Percentiles rank a stretch among this genome's conserved stretches.
Evolutionary conservation across 2,888 invertebrate genomes (phyloP).

Genomic region (Proisotoma minuta): DNA sequence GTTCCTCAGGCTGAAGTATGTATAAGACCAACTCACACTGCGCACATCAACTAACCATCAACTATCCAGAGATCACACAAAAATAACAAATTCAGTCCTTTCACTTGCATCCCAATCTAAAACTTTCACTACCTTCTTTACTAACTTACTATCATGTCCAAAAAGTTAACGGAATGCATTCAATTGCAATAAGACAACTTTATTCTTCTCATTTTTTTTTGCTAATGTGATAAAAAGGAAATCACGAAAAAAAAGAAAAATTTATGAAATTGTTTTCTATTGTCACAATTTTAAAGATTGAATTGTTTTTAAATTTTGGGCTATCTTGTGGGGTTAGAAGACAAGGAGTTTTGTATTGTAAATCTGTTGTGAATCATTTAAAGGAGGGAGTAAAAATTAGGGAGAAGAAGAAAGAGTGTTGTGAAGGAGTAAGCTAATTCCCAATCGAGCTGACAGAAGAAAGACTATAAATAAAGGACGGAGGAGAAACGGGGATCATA

Average conservation of each 20-base stretch:
- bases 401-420: neutral
- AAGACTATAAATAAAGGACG: conserved; percentile 10
- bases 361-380: neutral
- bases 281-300: neutral
- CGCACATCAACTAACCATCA: neutral
- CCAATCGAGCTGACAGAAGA: conserved; percentile 12
- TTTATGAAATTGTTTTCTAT: neutral
- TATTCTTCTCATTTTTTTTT: neutral
- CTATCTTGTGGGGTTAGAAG: too few species aligned
- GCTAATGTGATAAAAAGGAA: neutral
- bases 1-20: conserved; percentile 5
- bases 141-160: too few species aligned
- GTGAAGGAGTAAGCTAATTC: conserved; percentile 7
- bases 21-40: neutral
- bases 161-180: neutral
- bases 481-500: conserved; percentile 32
- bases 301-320: neutral
- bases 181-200: neutral
- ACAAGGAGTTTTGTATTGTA: neutral
- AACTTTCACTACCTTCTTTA: too few species aligned
- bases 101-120: neutral
- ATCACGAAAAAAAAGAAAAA: neutral
- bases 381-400: too few species aligned
- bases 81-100: conserved; percentile 3
- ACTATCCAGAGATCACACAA: neutral